Evolutionary conservation across 2,113 vertebrate genomes (phyloP).

Genomic region (Hyla sarda): DNA sequence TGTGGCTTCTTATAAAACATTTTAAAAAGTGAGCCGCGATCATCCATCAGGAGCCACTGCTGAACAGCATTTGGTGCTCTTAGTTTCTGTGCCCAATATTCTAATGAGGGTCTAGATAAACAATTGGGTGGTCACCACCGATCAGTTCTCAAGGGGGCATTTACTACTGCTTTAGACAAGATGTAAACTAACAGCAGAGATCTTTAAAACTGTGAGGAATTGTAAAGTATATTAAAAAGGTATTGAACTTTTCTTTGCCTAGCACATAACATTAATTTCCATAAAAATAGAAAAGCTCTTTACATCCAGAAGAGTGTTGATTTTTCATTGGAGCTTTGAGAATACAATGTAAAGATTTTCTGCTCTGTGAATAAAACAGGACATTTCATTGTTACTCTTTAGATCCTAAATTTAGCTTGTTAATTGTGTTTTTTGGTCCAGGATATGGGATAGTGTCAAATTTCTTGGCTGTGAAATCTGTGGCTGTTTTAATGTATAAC

Average conservation of each 20-base stretch:
- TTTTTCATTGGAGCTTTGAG: not conserved
- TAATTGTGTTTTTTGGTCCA: not conserved
- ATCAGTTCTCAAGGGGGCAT: no score
- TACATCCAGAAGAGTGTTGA: not conserved
- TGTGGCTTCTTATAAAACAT: no score
- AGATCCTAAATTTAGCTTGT: not conserved
- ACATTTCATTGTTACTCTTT: not conserved
- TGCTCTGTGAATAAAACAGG: not conserved
- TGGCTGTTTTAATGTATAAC: conserved; percentile 6
- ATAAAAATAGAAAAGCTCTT: no score
- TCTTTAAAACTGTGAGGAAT: not conserved
- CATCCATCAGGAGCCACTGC: no score
- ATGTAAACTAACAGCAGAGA: not conserved
- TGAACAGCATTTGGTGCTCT: no score
- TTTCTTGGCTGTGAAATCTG: conserved; percentile 21
- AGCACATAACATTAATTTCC: no score
- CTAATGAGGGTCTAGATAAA: no score
- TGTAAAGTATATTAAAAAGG: not conserved
- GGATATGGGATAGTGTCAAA: not conserved
- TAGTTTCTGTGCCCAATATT: no score
- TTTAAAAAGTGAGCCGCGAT: no score
- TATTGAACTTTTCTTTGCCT: no score
- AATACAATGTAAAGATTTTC: not conserved
- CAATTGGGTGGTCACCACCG: no score
- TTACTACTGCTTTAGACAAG: no score